Evolutionary conservation across 2,888 invertebrate genomes (phyloP).

Genomic region (Rhorus exstirpatorius): DNA sequence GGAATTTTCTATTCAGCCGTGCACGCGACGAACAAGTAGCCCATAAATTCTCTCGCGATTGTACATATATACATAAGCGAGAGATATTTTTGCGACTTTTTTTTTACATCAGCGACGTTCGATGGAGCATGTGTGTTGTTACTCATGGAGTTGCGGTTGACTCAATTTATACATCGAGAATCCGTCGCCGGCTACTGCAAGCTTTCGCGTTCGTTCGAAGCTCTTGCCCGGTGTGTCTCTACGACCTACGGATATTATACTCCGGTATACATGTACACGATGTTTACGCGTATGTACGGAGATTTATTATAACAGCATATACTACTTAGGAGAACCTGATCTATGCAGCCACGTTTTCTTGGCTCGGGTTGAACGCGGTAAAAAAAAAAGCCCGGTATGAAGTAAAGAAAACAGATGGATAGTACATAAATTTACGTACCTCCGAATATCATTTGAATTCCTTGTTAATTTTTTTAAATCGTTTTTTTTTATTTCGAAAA

Average conservation of each 20-base stretch:
- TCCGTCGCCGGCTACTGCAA: slow-evolving; percentile 53
- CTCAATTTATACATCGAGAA: slow-evolving; percentile 69
- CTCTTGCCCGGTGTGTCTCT: slow-evolving; percentile 42
- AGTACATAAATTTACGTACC: slow-evolving; percentile 23
- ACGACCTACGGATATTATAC: slow-evolving; percentile 48
- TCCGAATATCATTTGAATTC: slow-evolving; percentile 27
- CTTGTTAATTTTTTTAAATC: slow-evolving; percentile 20
- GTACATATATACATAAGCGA: neutral
- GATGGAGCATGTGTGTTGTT: slow-evolving; percentile 21
- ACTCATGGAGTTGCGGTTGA: slow-evolving; percentile 44
- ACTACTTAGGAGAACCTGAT: slow-evolving; percentile 63
- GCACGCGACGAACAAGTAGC: slow-evolving; percentile 28
- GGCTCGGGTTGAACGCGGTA: slow-evolving; percentile 23
- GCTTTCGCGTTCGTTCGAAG: slow-evolving; percentile 57
- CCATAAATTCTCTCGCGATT: slow-evolving; percentile 53
- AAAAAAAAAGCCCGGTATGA: slow-evolving; percentile 35
- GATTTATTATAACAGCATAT: slow-evolving; percentile 61
- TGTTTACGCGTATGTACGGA: slow-evolving; percentile 8
- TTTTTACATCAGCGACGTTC: slow-evolving; percentile 20
- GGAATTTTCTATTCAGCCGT: slow-evolving; percentile 44
- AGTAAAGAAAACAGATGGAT: slow-evolving; percentile 32
- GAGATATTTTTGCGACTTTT: slow-evolving; percentile 39
- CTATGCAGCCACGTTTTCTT: slow-evolving; percentile 49
- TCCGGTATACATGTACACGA: slow-evolving; percentile 25
- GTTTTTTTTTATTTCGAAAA: slow-evolving; percentile 8